Evolutionary conservation across 2,888 invertebrate species (phyloP).

Genomic region (Philaethria dido): DNA sequence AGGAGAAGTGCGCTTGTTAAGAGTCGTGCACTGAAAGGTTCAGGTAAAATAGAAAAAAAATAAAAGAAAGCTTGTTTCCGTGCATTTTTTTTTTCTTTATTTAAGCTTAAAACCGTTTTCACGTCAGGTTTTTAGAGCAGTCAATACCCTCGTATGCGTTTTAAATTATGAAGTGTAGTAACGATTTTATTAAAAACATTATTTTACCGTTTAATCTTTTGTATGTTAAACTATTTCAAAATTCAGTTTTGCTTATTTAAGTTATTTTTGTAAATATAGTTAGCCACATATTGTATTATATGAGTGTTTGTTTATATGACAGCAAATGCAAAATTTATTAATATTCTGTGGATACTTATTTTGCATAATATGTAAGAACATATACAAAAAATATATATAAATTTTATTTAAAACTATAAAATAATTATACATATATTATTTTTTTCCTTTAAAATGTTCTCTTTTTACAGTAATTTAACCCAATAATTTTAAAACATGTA

Average conservation of each 20-base stretch:
- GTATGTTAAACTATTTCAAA: background rate
- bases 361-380: too few relatives aligned
- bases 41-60: conserved; percentile 8
- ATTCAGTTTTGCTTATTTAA: background rate
- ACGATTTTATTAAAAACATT: conserved; percentile 1
- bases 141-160: conserved; percentile 4
- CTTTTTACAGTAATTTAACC: too few relatives aligned
- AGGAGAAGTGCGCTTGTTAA: conserved; percentile 1
- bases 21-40: conserved; percentile 10
- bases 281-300: too few relatives aligned
- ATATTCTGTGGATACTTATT: too few relatives aligned
- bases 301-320: too few relatives aligned
- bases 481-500: too few relatives aligned
- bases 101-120: conserved; percentile 12
- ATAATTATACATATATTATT: too few relatives aligned
- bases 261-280: too few relatives aligned
- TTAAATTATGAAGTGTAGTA: conserved; percentile 1
- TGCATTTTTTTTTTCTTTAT: conserved; percentile 20
- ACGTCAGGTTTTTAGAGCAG: conserved; percentile 11
- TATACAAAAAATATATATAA: too few relatives aligned
- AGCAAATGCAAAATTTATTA: too few relatives aligned
- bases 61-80: conserved; percentile 3
- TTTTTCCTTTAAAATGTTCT: too few relatives aligned
- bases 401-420: too few relatives aligned
- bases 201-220: background rate